Evolutionary conservation across 2,113 vertebrate species (phyloP).

Genomic region (Halichoeres trimaculatus): DNA sequence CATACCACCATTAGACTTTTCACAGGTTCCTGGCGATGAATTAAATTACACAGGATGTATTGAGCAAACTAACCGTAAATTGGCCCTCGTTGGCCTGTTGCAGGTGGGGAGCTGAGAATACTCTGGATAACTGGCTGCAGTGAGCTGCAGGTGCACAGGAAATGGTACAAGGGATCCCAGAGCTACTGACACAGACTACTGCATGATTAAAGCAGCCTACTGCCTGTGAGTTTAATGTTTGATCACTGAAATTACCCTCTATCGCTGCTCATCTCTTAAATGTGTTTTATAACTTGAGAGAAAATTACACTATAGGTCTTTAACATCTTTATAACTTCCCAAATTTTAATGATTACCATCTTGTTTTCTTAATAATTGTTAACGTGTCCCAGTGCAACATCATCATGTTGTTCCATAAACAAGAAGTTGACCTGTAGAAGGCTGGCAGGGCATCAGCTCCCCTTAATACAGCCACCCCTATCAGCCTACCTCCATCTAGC

Average conservation of each 20-base stretch:
- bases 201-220: neutral
- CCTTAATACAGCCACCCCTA: no score
- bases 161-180: conserved; percentile 6
- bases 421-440: no score
- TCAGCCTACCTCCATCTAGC: no score
- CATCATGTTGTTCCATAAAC: no score
- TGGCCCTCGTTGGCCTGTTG: conserved; percentile 58
- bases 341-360: neutral
- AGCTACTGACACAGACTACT: neutral
- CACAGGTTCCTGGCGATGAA: conserved; percentile 69
- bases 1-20: conserved; percentile 72
- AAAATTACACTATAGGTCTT: no score
- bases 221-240: neutral
- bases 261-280: no score
- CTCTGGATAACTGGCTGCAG: conserved; percentile 46
- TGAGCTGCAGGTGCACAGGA: conserved; percentile 54
- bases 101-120: conserved; percentile 58
- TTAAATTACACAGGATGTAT: conserved; percentile 76
- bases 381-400: no score
- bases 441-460: no score
- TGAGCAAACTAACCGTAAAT: conserved; percentile 71
- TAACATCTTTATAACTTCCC: no score
- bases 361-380: no score
- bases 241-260: neutral
- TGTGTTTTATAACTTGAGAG: no score